These are phyloP conservation scores for Drosophila bifasciata DNA, from an alignment of 1,140 invertebrate genomes.

Conservation along the genomic window DNA sequence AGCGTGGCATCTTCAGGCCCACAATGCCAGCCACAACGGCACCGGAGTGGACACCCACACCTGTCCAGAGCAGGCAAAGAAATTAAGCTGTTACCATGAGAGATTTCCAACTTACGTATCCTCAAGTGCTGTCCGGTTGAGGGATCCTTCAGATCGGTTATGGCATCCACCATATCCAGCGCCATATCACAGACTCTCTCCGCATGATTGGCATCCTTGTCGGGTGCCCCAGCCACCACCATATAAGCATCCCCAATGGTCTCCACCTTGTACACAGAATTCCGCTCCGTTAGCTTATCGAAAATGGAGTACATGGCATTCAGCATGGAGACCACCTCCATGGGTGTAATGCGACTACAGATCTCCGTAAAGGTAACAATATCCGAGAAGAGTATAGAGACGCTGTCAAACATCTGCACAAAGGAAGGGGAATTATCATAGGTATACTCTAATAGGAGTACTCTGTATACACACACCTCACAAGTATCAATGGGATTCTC, in stretches of 20 bases:
- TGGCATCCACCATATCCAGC: constrained; percentile 97
- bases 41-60: constrained; percentile 94
- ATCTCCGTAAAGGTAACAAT: constrained; percentile 99
- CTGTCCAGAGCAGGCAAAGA: constrained; percentile 4
- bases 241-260: constrained; percentile 99
- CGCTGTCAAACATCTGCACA: constrained; percentile 93
- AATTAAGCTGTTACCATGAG: too few species aligned
- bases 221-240: constrained; percentile 97
- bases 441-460: background rate
- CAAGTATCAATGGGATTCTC: constrained; percentile 97
- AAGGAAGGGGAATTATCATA: background rate
- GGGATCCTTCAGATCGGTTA: constrained; percentile 94
- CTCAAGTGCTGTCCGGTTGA: constrained; percentile 94
- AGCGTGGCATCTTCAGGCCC: constrained; percentile 96
- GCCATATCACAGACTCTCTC: constrained; percentile 98
- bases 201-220: constrained; percentile 94
- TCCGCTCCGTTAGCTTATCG: constrained; percentile 95
- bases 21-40: constrained; percentile 97
- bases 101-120: constrained; percentile 86
- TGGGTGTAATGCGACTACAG: constrained; percentile 96
- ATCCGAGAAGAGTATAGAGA: constrained; percentile 98
- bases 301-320: constrained; percentile 98
- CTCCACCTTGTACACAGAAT: constrained; percentile 98
- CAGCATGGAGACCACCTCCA: constrained; percentile 98
- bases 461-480: constrained; percentile 88